Evolutionary conservation across 2,797 vertebrate genomes (phyloP), one percentile per base, ranked within the genome.

Genomic region (Stomatorhinus walkeri): DNA sequence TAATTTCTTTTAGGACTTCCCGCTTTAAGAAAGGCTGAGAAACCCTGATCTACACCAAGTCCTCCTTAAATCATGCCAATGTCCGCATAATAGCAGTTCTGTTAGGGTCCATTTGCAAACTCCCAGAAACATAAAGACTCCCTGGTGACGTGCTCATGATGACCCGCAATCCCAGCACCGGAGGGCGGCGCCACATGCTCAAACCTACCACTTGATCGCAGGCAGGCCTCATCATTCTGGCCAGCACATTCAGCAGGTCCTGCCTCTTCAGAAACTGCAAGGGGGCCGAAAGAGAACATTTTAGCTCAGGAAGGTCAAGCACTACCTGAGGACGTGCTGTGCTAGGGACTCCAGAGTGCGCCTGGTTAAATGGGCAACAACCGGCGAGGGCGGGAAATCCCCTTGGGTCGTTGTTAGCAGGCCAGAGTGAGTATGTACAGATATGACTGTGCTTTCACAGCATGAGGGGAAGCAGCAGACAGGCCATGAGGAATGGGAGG

Each of bases 211-310:
- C 98, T 96, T 99, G 98, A 92, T 99, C 98, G 91, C 97, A 97
- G 36, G 94, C 93, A 12, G 98, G 98, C 92, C 98, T 97, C 98
- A 99, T 99, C 98, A 99, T 99, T 89, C 98, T 97, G 0, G 98
- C 98, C 92, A 99, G 94, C 59, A 99, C 98, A 0, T 99, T 99
- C 90, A 99, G 94, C 90, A 99, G 96, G 92, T 99, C 98, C 93
- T 99, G 98, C 83, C 98, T 97, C 95, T 99, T 99, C 91, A 99
- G 95, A 90, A 99, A 99, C 98, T 99, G 54, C 6, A 95, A 93
- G 40, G 91, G 4, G 90, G 32, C 43, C 87, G 54, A 49, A 46
- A 48, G 79, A 43, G 32, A 36, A 49, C 10, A 48, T 48, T 36
- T 28, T n/a, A 89, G 28, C 85, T 81, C 81, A 87, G 46, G 9